phyloP scores from a whole-genome alignment of 2,113 vertebrate species.

The Brachyistius frenatus region DNA sequence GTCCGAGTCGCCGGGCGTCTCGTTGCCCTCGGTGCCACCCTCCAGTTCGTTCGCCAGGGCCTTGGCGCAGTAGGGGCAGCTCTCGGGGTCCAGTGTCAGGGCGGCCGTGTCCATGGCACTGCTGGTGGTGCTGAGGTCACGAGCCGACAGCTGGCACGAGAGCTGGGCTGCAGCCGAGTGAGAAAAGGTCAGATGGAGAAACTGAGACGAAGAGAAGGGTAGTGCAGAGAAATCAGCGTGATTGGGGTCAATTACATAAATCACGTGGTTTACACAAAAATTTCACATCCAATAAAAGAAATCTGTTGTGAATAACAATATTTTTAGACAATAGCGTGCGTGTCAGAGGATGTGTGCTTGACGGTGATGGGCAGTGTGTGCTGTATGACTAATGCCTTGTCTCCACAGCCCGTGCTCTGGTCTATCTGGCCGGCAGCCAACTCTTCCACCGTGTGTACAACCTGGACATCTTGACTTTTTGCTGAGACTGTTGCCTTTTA shows the following conservation, averaged over 20 bases:
- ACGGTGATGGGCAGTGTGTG: constrained; percentile 19
- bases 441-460: constrained; percentile 18
- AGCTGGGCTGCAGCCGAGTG: constrained; percentile 85
- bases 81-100: constrained; percentile 87
- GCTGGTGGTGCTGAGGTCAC: constrained; percentile 87
- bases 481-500: constrained; percentile 32
- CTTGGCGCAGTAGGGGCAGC: constrained; percentile 92
- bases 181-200: constrained; percentile 33
- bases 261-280: constrained; percentile 23
- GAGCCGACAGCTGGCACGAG: constrained; percentile 87
- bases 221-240: neutral
- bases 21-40: constrained; percentile 84
- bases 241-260: constrained; percentile 26
- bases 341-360: constrained; percentile 18
- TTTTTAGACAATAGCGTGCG: constrained; percentile 34
- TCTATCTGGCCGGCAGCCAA: constrained; percentile 24
- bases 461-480: constrained; percentile 44
- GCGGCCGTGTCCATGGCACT: constrained; percentile 81
- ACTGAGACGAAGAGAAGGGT: neutral
- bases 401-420: constrained; percentile 15
- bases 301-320: constrained; percentile 19
- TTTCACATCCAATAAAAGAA: constrained; percentile 18
- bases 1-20: constrained; percentile 89
- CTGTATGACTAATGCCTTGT: constrained; percentile 48
- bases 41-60: constrained; percentile 83